Evolutionary conservation across 2,888 invertebrate genomes (phyloP).

Genomic region (Venustoraphidia nigricollis): DNA sequence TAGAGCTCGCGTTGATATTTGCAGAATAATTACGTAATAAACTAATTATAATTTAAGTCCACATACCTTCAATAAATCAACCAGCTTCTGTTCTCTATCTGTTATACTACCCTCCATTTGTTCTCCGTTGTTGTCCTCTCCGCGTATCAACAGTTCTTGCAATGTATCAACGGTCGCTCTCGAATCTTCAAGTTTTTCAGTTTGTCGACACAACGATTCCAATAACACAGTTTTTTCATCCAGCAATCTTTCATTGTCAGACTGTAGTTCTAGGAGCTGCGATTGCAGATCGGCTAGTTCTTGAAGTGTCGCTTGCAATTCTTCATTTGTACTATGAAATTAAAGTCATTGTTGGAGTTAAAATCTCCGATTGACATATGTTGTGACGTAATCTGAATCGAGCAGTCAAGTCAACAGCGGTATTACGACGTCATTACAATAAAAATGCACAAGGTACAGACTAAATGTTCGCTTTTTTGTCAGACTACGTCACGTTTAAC

Average conservation of each 20-base stretch:
- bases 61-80: constrained; percentile 62
- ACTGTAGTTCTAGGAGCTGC: constrained; percentile 71
- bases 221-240: constrained; percentile 83
- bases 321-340: constrained; percentile 66
- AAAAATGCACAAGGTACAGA: too few species aligned
- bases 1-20: background rate
- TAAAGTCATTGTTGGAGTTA: background rate
- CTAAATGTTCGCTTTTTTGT: too few species aligned
- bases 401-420: too few species aligned
- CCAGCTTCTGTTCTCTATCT: constrained; percentile 64
- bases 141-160: constrained; percentile 59
- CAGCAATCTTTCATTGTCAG: constrained; percentile 71
- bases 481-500: too few species aligned
- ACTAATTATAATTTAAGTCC: background rate
- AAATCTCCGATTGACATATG: background rate
- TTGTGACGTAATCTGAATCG: too few species aligned
- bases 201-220: constrained; percentile 82
- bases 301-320: constrained; percentile 84
- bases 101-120: constrained; percentile 46
- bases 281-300: constrained; percentile 82
- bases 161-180: constrained; percentile 71
- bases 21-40: background rate
- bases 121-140: constrained; percentile 40
- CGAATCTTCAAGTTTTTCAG: constrained; percentile 79
- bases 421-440: too few species aligned